phyloP scores from a whole-genome alignment of 2,888 invertebrate species.

The Melinaea menophilus region DNA sequence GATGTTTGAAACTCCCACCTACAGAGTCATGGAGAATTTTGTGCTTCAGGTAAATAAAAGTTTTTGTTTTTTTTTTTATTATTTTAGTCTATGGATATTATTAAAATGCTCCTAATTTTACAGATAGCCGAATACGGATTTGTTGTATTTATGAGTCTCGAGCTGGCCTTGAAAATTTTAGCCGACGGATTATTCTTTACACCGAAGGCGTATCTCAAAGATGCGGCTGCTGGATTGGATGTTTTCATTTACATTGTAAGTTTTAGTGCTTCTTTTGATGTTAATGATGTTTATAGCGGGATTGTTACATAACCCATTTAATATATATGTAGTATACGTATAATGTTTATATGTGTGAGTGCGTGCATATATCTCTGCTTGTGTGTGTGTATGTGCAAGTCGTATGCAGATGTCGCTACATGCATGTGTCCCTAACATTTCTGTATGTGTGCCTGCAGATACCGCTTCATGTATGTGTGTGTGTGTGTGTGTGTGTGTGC shows the following conservation, averaged over 20 bases:
- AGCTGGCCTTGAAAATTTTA: slow-evolving; percentile 95
- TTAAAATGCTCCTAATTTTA: neutral
- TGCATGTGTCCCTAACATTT: no score
- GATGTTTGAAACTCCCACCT: slow-evolving; percentile 98
- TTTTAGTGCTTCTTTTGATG: slow-evolving; percentile 25
- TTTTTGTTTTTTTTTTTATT: neutral
- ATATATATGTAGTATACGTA: no score
- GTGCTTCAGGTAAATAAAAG: slow-evolving; percentile 81
- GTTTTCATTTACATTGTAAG: slow-evolving; percentile 97
- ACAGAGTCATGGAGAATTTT: slow-evolving; percentile 96
- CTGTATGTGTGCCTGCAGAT: no score
- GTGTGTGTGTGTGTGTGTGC: no score
- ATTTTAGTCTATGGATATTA: neutral
- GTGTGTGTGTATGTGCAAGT: no score
- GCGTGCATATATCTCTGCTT: no score
- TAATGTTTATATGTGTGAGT: no score
- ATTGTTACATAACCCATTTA: no score
- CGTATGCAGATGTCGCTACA: no score
- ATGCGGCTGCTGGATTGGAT: slow-evolving; percentile 97
- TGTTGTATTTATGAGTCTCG: slow-evolving; percentile 98
- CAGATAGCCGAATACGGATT: slow-evolving; percentile 97
- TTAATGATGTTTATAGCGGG: neutral
- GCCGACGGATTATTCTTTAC: slow-evolving; percentile 99
- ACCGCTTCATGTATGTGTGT: no score
- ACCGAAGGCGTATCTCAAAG: slow-evolving; percentile 98